A percentile compares a stretch with the other conserved stretches of the same genome.
phyloP scores from a whole-genome alignment of 2,113 vertebrate genomes.

The Pedetes capensis region DNA sequence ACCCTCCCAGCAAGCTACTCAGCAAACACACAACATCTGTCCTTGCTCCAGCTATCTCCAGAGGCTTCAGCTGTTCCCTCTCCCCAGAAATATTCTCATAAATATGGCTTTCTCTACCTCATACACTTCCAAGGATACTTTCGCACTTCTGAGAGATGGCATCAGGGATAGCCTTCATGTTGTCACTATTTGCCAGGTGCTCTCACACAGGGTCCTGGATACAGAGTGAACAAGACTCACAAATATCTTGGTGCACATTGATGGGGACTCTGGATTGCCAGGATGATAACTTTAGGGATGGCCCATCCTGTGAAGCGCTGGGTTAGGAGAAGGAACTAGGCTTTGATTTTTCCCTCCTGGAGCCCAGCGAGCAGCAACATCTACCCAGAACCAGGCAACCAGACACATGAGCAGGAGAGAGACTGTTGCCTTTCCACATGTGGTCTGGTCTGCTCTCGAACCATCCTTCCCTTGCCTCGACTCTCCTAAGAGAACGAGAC shows the following conservation, averaged over 20 bases:
- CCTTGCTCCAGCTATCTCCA: background rate
- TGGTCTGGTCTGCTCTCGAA: background rate
- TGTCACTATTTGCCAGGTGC: background rate
- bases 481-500: background rate
- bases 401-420: background rate
- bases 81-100: background rate
- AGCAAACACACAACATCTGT: background rate
- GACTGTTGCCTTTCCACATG: rapidly evolving
- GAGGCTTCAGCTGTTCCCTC: background rate
- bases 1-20: rapidly evolving
- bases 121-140: background rate
- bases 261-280: background rate
- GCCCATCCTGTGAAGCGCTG: background rate
- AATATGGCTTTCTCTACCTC: background rate
- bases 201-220: background rate
- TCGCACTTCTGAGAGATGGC: background rate
- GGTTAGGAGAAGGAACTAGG: rapidly evolving
- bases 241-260: rapidly evolving
- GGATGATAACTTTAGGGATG: background rate
- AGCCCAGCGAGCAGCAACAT: background rate
- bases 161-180: background rate
- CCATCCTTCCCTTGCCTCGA: background rate
- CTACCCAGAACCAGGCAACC: background rate
- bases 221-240: background rate
- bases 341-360: background rate